These are phyloP conservation scores for Pluvialis apricaria DNA, from an alignment of 2,113 vertebrate genomes.

Conservation along the genomic window DNA sequence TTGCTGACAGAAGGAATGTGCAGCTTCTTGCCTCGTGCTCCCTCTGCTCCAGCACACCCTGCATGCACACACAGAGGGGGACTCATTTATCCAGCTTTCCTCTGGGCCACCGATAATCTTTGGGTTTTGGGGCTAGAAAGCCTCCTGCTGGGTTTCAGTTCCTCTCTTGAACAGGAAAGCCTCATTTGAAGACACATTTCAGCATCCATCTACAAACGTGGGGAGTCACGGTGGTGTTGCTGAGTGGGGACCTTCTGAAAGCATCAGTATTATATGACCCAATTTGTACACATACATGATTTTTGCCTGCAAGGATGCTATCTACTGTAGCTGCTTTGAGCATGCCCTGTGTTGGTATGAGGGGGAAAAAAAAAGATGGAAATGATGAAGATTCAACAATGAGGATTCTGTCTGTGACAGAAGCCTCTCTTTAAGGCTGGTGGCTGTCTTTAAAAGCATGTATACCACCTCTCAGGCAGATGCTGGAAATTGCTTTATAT, in stretches of 20 bases:
- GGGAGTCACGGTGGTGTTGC: background rate
- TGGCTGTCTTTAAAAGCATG: background rate
- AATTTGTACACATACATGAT: background rate
- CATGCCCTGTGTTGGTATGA: rapidly evolving
- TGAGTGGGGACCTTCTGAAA: background rate
- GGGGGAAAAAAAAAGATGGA: background rate
- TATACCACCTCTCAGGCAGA: background rate
- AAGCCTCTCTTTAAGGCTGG: background rate
- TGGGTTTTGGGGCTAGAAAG: background rate
- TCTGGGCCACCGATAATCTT: background rate
- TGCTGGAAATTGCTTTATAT: background rate
- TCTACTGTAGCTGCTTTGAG: background rate
- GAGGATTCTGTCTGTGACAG: background rate
- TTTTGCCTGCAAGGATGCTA: background rate
- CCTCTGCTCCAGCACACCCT: background rate
- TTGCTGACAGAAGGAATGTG: conserved; percentile 37
- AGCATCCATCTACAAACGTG: background rate
- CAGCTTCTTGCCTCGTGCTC: background rate
- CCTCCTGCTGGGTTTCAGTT: background rate
- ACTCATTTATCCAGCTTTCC: background rate
- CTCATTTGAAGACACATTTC: background rate
- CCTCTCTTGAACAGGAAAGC: too few species aligned
- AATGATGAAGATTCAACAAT: rapidly evolving
- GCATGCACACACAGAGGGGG: background rate
- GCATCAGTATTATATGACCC: background rate